A percentile compares a stretch with the other conserved stretches of the same genome.
Evolutionary conservation across 1,140 invertebrate species (phyloP).

Genomic region (Octopus sinensis): DNA sequence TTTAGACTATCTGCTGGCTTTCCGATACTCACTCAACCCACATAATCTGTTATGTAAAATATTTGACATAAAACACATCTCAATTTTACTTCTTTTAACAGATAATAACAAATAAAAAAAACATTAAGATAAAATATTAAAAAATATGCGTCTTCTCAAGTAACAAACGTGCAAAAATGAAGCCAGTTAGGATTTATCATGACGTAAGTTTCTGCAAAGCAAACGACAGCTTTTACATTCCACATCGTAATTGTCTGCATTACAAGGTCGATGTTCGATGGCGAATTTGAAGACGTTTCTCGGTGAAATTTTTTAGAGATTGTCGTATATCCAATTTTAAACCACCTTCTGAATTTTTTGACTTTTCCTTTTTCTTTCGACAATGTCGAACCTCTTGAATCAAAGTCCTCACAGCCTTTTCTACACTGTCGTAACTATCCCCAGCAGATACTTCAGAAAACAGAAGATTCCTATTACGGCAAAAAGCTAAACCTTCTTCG

Average conservation of each 20-base stretch:
- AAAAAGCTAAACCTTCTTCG: constrained; percentile 32
- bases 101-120: not conserved
- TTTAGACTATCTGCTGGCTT: too few relatives aligned
- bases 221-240: not conserved
- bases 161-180: not conserved
- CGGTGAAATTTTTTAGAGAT: constrained; percentile 42
- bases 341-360: constrained; percentile 42
- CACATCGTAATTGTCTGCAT: not conserved
- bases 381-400: constrained; percentile 32
- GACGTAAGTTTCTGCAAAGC: not conserved
- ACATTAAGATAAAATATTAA: not conserved
- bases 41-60: too few relatives aligned
- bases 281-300: constrained; percentile 37
- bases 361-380: constrained; percentile 44
- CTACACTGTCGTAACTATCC: constrained; percentile 39
- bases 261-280: constrained; percentile 44
- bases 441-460: constrained; percentile 47
- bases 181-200: not conserved
- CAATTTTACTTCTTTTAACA: not conserved
- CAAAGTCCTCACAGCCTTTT: constrained; percentile 35
- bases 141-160: not conserved
- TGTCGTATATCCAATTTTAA: constrained; percentile 47
- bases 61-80: not conserved
- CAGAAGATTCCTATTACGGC: constrained; percentile 36
- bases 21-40: too few relatives aligned